Percentiles rank a stretch among this genome's conserved stretches.
These are phyloP conservation scores for Hypercompe scribonia DNA, from an alignment of 2,888 invertebrate genomes.

Conservation along the genomic window DNA sequence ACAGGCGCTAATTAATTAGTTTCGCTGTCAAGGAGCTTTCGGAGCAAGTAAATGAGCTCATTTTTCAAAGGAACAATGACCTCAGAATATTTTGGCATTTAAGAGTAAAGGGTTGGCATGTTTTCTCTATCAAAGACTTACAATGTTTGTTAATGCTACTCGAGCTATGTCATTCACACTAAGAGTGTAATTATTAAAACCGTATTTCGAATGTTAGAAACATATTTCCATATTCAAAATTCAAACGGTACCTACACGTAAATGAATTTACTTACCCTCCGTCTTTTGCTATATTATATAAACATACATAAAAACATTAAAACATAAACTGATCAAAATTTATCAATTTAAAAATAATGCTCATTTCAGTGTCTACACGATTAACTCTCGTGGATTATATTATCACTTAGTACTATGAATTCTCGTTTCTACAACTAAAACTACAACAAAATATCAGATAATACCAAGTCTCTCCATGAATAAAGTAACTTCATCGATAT, in stretches of 20 bases:
- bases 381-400: neutral
- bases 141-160: neutral
- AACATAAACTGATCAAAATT: neutral
- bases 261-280: too few species aligned
- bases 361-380: neutral
- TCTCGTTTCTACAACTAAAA: neutral
- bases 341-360: neutral
- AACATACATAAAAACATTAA: neutral
- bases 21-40: conserved; percentile 19
- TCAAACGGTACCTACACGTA: too few species aligned
- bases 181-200: neutral
- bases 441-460: neutral
- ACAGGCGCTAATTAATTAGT: conserved; percentile 46
- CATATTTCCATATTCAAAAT: neutral
- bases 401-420: neutral
- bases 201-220: neutral
- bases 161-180: neutral
- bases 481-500: conserved; percentile 39
- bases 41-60: conserved; percentile 23
- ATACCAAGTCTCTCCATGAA: neutral
- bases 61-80: conserved; percentile 22
- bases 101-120: conserved; percentile 22
- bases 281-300: too few species aligned
- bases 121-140: neutral
- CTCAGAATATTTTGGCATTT: conserved; percentile 14